Percentiles rank a stretch among this genome's conserved stretches.
Evolutionary conservation across 2,888 invertebrate species (phyloP).

Genomic region (Deilephila elpenor): DNA sequence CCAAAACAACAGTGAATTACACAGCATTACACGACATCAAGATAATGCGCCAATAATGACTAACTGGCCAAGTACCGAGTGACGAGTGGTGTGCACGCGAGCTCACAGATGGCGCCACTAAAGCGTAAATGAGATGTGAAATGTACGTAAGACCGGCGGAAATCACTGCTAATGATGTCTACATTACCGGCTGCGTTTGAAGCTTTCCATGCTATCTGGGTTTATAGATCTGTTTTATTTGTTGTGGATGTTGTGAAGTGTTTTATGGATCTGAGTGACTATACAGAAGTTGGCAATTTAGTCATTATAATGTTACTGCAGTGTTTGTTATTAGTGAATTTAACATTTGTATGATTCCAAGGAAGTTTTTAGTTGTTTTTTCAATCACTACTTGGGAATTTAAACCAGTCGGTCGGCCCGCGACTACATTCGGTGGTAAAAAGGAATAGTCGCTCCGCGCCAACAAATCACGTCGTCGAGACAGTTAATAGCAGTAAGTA

Average conservation of each 20-base stretch:
- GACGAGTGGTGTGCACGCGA: background rate
- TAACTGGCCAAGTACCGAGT: background rate
- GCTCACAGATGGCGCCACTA: constrained; percentile 27
- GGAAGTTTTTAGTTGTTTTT: too few relatives aligned
- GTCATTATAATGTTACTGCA: too few relatives aligned
- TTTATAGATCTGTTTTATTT: background rate
- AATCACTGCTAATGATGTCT: background rate
- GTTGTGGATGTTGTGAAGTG: background rate
- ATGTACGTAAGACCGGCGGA: background rate
- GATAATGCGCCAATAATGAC: constrained; percentile 5
- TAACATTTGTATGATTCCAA: too few relatives aligned
- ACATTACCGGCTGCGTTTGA: background rate
- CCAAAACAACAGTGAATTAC: constrained; percentile 7
- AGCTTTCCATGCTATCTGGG: background rate
- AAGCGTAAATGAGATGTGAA: constrained; percentile 32
- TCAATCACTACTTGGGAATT: too few relatives aligned
- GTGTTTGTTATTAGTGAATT: too few relatives aligned
- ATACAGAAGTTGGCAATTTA: too few relatives aligned
- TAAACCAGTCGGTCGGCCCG: too few relatives aligned
- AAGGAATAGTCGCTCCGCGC: too few relatives aligned
- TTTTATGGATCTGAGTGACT: background rate
- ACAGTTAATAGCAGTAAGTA: too few relatives aligned
- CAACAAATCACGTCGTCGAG: too few relatives aligned
- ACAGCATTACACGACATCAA: background rate
- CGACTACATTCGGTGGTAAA: too few relatives aligned